Evolutionary conservation across 2,888 invertebrate species (phyloP).

Genomic region (Drosophila anceps): DNA sequence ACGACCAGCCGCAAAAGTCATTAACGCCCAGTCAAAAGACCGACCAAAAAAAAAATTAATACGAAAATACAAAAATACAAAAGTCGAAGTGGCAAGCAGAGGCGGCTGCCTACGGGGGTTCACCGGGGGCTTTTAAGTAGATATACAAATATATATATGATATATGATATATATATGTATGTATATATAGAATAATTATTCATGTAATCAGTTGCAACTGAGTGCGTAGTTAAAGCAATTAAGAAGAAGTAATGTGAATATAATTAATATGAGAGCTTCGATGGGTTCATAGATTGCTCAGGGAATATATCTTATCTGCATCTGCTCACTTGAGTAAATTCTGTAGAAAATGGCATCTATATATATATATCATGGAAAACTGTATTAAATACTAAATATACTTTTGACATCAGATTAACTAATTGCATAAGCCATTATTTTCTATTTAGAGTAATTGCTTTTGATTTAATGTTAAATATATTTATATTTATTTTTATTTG

Average conservation of each 20-base stretch:
- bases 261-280: neutral
- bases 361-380: too few relatives aligned
- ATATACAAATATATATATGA: neutral
- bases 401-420: too few relatives aligned
- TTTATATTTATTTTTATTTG: too few relatives aligned
- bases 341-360: neutral
- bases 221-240: neutral
- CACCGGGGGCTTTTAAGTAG: neutral
- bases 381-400: too few relatives aligned
- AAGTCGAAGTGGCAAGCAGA: conserved; percentile 39
- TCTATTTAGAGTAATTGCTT: too few relatives aligned
- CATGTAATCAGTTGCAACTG: neutral
- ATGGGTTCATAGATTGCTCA: neutral
- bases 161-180: too few relatives aligned
- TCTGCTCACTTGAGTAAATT: neutral
- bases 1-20: conserved; percentile 54
- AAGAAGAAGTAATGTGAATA: neutral
- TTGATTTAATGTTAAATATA: too few relatives aligned
- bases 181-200: too few relatives aligned
- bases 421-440: too few relatives aligned
- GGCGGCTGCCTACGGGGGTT: conserved; percentile 7
- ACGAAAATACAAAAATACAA: conserved; percentile 21
- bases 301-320: neutral
- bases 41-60: conserved; percentile 34
- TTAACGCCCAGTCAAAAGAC: conserved; percentile 61